A percentile compares a stretch with the other conserved stretches of the same genome.
Evolutionary conservation across 1,140 invertebrate genomes (phyloP).

Genomic region (Orchestia grillus): DNA sequence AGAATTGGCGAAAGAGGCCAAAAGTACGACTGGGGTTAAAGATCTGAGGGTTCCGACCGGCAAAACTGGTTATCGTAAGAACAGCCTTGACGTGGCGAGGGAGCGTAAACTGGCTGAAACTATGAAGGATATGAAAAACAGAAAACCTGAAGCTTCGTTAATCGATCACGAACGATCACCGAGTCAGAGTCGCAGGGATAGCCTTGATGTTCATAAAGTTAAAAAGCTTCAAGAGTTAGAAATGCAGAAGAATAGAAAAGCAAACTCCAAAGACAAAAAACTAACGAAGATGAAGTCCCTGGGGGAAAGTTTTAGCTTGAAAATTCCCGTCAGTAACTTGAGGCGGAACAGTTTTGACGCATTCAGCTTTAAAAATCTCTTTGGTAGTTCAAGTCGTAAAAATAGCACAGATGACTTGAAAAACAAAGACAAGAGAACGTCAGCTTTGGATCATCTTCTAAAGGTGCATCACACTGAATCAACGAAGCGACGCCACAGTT

Average conservation of each 20-base stretch:
- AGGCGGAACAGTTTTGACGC: slow-evolving; percentile 44
- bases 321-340: not conserved
- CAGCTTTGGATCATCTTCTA: not conserved
- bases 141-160: not conserved
- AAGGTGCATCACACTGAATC: not conserved
- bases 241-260: not conserved
- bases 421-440: slow-evolving; percentile 13
- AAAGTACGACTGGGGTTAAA: not conserved
- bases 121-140: slow-evolving; percentile 13
- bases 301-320: slow-evolving; percentile 35
- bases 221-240: slow-evolving; percentile 26
- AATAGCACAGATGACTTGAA: slow-evolving; percentile 22
- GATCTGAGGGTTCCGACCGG: not conserved
- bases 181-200: not conserved
- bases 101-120: not conserved
- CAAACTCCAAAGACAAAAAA: slow-evolving; percentile 1
- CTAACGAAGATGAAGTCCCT: slow-evolving; percentile 38
- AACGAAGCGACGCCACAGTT: not conserved
- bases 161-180: not conserved
- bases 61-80: not conserved
- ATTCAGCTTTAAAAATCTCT: slow-evolving; percentile 36
- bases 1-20: not conserved
- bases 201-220: not conserved
- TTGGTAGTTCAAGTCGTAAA: slow-evolving; percentile 37
- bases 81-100: slow-evolving; percentile 27